A percentile compares a stretch with the other conserved stretches of the same genome.
Conservation (phyloP, 2,888 invertebrate genomes). For the Acronicta aceris region DNA sequence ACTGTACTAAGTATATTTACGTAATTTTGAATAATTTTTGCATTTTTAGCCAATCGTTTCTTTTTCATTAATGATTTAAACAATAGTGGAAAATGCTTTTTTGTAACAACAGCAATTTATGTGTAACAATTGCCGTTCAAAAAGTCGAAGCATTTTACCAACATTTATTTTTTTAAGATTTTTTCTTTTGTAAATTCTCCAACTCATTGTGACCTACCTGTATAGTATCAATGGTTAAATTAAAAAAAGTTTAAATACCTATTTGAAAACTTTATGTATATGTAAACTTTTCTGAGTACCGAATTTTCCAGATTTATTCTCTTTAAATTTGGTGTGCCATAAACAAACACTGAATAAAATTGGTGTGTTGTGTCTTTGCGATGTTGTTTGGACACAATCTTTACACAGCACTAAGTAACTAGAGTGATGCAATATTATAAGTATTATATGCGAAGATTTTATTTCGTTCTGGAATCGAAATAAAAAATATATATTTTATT, state of each 20-base stretch:
- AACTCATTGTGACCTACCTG: constrained; percentile 5
- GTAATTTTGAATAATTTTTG: neutral
- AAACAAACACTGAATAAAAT: constrained; percentile 24
- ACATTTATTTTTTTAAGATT: constrained; percentile 9
- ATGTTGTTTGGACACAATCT: constrained; percentile 27
- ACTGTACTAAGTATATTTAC: no score
- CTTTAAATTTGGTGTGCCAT: constrained; percentile 61
- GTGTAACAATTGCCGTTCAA: constrained; percentile 37
- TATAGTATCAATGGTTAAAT: constrained; percentile 24
- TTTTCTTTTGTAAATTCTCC: constrained; percentile 16
- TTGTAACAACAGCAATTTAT: no score
- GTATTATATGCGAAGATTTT: neutral
- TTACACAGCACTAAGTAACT: constrained; percentile 53
- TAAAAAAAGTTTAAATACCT: constrained; percentile 21
- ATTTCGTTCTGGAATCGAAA: neutral
- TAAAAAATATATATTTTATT: no score
- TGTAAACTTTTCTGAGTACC: constrained; percentile 10
- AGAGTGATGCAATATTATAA: constrained; percentile 33
- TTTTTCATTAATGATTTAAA: no score
- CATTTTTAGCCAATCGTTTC: neutral
- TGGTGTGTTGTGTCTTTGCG: constrained; percentile 38
- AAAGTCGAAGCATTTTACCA: constrained; percentile 27
- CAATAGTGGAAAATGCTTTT: no score
- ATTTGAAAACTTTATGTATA: constrained; percentile 16
- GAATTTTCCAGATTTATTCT: constrained; percentile 41